Evolutionary conservation across 1,140 invertebrate genomes (phyloP), one percentile per base, ranked within the genome.

Genomic region (Wiebesia pumilae): DNA sequence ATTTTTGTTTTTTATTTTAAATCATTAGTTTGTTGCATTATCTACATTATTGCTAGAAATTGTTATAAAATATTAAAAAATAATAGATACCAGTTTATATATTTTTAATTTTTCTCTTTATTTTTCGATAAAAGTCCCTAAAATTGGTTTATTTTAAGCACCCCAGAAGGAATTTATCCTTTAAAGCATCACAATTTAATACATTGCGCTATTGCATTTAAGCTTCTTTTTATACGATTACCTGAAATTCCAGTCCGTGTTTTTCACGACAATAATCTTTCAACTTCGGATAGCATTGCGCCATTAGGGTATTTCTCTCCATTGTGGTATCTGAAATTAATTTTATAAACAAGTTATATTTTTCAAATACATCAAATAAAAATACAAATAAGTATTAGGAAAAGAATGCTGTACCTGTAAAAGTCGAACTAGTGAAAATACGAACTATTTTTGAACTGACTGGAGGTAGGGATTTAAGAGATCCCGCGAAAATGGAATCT

Each of bases 221-320:
- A 54, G 30, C 14, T 47, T 47, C 19, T 54, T 54, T 54, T 54
- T 10, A 19, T 10, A 16, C 19, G 19, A 54, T 93, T 93, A 98
- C 98, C 96, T 99, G 99, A 95, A 99, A 99, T 92, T 99, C 99
- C n/a, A 99, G 94, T 0, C 99, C 98, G 90, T 99, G 98, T 91
- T 98, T 98, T 92, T 99, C 98, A 87, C 98, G 93, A 91, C 99
- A 99, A 93, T 98, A 99, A 91, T 99, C 98, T 91, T 99, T 99
- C 71, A 99, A 95, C 91, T 97, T 97, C 0, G 99, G 98, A 93
- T 99, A 99, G 85, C 98, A 99, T 93, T 99, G 98, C 58, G 99
- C 98, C 98, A 99, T 99, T 27, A 99, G 91, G 0, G 98, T 99
- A 94, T 99, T 99, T 89, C 99, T 95, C 93, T 99, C 99, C 96